Base-by-base conservation (phyloP, 2,113 vertebrate genomes). In the Cinclus cinclus region DNA sequence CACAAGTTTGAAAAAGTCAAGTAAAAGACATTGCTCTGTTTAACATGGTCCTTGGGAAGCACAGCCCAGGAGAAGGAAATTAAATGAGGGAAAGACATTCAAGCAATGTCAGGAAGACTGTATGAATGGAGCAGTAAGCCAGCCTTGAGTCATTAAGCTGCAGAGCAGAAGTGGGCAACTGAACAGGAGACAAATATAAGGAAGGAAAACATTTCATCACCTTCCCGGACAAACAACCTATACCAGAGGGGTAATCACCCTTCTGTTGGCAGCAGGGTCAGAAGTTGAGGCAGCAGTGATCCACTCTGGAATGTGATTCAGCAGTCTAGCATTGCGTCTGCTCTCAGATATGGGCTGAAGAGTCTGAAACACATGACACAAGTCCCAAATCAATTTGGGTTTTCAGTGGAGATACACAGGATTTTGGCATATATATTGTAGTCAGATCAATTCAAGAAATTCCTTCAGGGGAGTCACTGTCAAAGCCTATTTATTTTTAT, bases 341-440 rank as follows among this genome's bases (percentile, higher is more conserved):
- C 62, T 35, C 25, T 67, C 52, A 42, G 42, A 12, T 4, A 3
- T 39, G 15, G 4, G 53, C 39, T 77, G 25, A 50, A 60, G 71
- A 69, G 31, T 24, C 28, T 52, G 52, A 75, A 88, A 49, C 5
- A 20, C 1, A 1, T 42, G 17, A 37, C 17, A 28, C 0, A 1
- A 81, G 10, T 64, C 62, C 49, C 59, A 49, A 39, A 70, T 62
- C 27, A 60, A 3, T 31, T 17, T 41, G 41, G 39, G 39, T 65
- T 94, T 91, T 75, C 17, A 50, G 22, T 63, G 27, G 53, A 67
- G 25, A 76, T 42, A 4, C 9, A 52, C 28, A 77, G 75, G 47
- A 33, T 42, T 50, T 87, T 76, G 76, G 44, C 6, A 12, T 44
- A 53, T 19, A 28, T 63, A 11, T 6, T 80, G 15, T 41, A 60